Conservation (phyloP, 2,888 invertebrate species). For the Campoplex capitator region DNA sequence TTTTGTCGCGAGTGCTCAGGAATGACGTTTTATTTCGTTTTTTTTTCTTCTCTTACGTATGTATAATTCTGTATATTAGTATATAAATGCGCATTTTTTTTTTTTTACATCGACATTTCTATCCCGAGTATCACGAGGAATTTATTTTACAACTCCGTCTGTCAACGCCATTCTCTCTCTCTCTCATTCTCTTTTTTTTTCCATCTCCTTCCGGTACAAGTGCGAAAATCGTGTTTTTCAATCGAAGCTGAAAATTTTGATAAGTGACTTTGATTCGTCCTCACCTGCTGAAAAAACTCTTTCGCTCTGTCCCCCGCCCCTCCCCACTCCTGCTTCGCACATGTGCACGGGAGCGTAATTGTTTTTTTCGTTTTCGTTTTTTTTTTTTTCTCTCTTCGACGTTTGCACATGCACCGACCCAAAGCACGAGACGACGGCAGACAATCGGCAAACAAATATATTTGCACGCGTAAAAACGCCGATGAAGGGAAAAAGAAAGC, state of each 20-base stretch:
- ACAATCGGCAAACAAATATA: slow-evolving; percentile 78
- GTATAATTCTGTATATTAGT: slow-evolving; percentile 63
- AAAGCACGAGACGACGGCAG: slow-evolving; percentile 71
- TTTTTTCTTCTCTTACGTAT: slow-evolving; percentile 32
- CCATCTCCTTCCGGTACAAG: not conserved
- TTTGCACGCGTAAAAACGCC: slow-evolving; percentile 56
- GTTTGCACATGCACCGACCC: slow-evolving; percentile 35
- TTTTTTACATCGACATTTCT: slow-evolving; percentile 17
- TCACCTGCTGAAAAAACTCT: slow-evolving; percentile 63
- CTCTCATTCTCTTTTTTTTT: not conserved
- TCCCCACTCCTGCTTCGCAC: slow-evolving; percentile 2
- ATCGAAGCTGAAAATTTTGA: slow-evolving; percentile 47
- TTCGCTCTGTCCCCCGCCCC: not conserved
- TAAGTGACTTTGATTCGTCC: slow-evolving; percentile 77
- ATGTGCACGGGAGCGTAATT: not conserved
- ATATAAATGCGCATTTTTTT: slow-evolving; percentile 59
- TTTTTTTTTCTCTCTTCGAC: not conserved
- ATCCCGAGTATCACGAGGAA: slow-evolving; percentile 27
- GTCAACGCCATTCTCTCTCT: not conserved
- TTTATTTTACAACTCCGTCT: not conserved
- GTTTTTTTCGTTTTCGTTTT: slow-evolving; percentile 23
- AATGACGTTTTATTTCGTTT: slow-evolving; percentile 73
- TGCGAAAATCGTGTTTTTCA: slow-evolving; percentile 47
- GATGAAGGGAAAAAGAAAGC: slow-evolving; percentile 45
- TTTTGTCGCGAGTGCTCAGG: slow-evolving; percentile 67